Conservation (phyloP, 2,888 invertebrate genomes). For the Rotaria magnacalcarata region DNA sequence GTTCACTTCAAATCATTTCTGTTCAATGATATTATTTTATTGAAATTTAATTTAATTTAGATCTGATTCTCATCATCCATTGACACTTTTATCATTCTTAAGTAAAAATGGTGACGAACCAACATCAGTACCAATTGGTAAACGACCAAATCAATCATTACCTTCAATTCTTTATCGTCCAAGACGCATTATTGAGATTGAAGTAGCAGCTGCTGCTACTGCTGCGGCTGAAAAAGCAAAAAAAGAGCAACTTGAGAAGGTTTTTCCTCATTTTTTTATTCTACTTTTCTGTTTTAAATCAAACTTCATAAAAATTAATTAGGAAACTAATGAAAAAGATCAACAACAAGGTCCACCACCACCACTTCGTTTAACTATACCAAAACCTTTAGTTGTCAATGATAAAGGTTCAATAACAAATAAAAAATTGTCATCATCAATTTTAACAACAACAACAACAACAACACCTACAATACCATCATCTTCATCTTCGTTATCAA, state of each 20-base stretch:
- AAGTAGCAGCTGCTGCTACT: neutral
- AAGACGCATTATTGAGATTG: neutral
- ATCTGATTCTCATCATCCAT: conserved; percentile 2
- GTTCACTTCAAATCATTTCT: too few relatives aligned
- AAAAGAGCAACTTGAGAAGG: neutral
- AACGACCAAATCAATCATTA: neutral
- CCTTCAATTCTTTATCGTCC: conserved; percentile 5
- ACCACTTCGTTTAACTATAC: neutral
- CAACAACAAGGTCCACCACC: neutral
- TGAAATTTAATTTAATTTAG: neutral
- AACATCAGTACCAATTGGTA: neutral
- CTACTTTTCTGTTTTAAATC: neutral
- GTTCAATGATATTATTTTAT: too few relatives aligned
- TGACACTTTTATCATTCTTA: neutral
- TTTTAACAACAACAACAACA: too few relatives aligned
- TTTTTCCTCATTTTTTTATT: neutral
- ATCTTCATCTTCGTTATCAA: too few relatives aligned
- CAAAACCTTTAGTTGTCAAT: neutral
- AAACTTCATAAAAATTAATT: neutral
- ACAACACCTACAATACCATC: too few relatives aligned
- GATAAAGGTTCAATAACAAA: neutral
- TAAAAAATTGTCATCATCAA: neutral
- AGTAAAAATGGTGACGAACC: neutral
- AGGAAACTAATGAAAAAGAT: conserved; percentile 16
- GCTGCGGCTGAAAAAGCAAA: neutral